phyloP scores from a whole-genome alignment of 1,140 invertebrate species.

The Cydia amplana region DNA sequence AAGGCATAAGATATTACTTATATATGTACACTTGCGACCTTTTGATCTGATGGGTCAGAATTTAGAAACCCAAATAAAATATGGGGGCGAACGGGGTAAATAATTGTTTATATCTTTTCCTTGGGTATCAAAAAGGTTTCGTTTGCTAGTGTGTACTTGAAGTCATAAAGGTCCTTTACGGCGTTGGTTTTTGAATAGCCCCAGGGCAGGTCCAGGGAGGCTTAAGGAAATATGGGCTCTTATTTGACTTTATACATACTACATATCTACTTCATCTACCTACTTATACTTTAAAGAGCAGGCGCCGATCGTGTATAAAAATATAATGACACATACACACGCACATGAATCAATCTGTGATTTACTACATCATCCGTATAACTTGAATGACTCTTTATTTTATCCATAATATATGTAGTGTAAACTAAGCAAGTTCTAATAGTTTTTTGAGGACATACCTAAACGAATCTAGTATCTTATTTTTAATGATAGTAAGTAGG shows the following conservation, averaged over 20 bases:
- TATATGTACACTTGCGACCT: neutral
- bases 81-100: conserved; percentile 10
- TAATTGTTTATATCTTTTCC: conserved; percentile 22
- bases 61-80: conserved; percentile 27
- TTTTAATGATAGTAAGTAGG: too few relatives aligned
- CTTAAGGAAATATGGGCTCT: neutral
- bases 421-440: too few relatives aligned
- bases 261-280: neutral
- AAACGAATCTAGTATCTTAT: too few relatives aligned
- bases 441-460: too few relatives aligned
- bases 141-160: neutral
- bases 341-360: too few relatives aligned
- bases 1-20: neutral
- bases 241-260: neutral
- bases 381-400: too few relatives aligned
- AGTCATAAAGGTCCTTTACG: conserved; percentile 1
- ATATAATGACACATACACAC: too few relatives aligned
- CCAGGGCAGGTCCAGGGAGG: neutral
- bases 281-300: neutral
- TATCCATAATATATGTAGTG: too few relatives aligned
- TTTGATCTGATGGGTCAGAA: neutral
- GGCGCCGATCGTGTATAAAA: neutral
- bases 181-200: neutral
- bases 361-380: too few relatives aligned
- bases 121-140: neutral